phyloP scores from a whole-genome alignment of 2,888 invertebrate genomes.

The Xestia sexstrigata region DNA sequence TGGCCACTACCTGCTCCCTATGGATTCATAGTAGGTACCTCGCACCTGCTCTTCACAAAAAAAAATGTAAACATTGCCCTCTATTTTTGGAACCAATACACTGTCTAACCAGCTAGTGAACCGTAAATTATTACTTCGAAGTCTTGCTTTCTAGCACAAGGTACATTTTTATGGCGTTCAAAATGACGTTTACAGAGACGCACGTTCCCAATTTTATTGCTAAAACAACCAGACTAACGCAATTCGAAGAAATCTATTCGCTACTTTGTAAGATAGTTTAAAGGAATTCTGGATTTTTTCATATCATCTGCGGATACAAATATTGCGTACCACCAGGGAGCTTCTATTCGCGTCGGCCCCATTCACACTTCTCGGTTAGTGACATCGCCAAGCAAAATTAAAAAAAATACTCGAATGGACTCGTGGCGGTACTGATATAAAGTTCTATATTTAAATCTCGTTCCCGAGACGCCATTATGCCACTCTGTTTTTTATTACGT shows the following conservation, averaged over 20 bases:
- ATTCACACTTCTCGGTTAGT: constrained; percentile 84
- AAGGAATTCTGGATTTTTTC: constrained; percentile 41
- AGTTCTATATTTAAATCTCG: constrained; percentile 88
- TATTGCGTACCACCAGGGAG: constrained; percentile 55
- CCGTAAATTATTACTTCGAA: constrained; percentile 78
- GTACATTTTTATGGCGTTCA: constrained; percentile 63
- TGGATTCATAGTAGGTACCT: constrained; percentile 69
- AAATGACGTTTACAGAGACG: constrained; percentile 62
- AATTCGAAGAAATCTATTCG: constrained; percentile 47
- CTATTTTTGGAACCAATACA: constrained; percentile 81
- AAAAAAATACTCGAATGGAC: constrained; percentile 72
- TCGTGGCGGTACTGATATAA: constrained; percentile 83
- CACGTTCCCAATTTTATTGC: constrained; percentile 51
- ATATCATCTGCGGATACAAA: constrained; percentile 49
- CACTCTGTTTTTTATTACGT: constrained; percentile 70
- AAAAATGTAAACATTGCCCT: constrained; percentile 82
- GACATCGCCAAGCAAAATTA: constrained; percentile 82
- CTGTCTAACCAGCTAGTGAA: constrained; percentile 74
- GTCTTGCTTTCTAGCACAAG: constrained; percentile 71
- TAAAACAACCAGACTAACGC: constrained; percentile 50
- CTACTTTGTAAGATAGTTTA: constrained; percentile 36
- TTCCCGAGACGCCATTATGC: constrained; percentile 76
- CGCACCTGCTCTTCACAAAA: constrained; percentile 87
- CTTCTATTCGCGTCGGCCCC: constrained; percentile 81
- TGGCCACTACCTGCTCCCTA: constrained; percentile 79